Conservation (phyloP, 2,113 vertebrate genomes). For the Elgaria multicarinata region DNA sequence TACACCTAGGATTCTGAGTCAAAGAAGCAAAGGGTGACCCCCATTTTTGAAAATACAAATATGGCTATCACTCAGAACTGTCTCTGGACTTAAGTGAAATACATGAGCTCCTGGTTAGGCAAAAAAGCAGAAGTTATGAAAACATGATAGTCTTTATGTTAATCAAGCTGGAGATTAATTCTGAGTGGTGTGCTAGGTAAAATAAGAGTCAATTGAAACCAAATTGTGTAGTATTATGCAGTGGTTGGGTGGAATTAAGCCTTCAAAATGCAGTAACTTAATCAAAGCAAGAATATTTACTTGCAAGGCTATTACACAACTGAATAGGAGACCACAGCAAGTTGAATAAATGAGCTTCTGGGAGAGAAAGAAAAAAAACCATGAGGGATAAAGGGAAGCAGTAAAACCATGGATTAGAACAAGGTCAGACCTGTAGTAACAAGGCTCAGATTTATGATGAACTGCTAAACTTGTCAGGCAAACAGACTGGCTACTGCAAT, state of each 20-base stretch:
- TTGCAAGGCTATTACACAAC: constrained; percentile 17
- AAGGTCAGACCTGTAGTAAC: constrained; percentile 59
- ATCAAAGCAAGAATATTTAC: constrained; percentile 12
- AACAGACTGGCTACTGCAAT: constrained; percentile 45
- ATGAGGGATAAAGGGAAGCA: constrained; percentile 17
- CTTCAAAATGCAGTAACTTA: background rate
- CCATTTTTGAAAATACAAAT: background rate
- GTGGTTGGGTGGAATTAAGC: background rate
- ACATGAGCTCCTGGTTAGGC: background rate
- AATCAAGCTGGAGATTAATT: background rate
- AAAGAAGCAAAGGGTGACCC: background rate
- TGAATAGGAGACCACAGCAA: constrained; percentile 8
- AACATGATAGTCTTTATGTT: background rate
- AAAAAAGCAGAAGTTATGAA: background rate
- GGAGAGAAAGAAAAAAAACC: constrained; percentile 36
- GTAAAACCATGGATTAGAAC: constrained; percentile 45
- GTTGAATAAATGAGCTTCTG: constrained; percentile 37
- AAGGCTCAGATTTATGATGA: constrained; percentile 61
- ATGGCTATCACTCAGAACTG: background rate
- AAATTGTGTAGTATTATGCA: background rate
- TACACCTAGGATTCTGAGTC: too few species aligned
- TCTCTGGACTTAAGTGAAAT: background rate
- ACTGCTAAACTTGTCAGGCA: constrained; percentile 56
- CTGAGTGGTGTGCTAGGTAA: background rate
- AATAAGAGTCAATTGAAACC: background rate